Conservation (phyloP, 2,797 vertebrate species). For the Helarctos malayanus region DNA sequence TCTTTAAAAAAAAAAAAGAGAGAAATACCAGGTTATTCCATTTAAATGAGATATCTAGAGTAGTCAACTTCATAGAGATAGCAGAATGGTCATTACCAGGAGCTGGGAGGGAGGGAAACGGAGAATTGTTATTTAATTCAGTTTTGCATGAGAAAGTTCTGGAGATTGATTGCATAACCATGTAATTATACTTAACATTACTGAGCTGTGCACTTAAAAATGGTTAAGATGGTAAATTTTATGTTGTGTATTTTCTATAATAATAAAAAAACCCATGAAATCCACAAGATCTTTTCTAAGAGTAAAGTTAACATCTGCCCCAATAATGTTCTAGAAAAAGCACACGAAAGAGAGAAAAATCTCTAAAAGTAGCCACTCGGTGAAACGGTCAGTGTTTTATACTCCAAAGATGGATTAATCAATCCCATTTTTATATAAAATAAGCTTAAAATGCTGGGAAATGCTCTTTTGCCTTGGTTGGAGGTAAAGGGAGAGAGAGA, state of each 20-base stretch:
- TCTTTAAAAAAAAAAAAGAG: not conserved
- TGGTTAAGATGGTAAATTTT: not conserved
- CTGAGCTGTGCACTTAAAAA: not conserved
- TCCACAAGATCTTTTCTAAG: not conserved
- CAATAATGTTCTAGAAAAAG: conserved; percentile 40
- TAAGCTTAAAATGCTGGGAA: conserved; percentile 57
- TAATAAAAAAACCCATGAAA: not conserved
- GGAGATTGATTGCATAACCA: not conserved
- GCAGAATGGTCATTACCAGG: not conserved
- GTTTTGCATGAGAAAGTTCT: not conserved
- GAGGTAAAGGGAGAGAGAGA: not conserved
- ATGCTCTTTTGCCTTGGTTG: not conserved
- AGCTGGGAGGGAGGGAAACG: not conserved
- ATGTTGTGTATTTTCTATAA: not conserved
- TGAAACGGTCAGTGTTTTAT: not conserved
- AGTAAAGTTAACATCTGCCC: conserved; percentile 3
- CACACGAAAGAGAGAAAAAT: not conserved
- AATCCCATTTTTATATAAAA: conserved; percentile 30
- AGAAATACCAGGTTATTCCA: not conserved
- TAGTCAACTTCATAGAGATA: not conserved
- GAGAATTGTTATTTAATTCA: not conserved
- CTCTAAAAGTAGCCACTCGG: not conserved
- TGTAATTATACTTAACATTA: not conserved
- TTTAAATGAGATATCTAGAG: not conserved
- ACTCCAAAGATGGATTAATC: not conserved